Conservation (phyloP, 2,888 invertebrate genomes). For the Pardosa pseudoannulata region DNA sequence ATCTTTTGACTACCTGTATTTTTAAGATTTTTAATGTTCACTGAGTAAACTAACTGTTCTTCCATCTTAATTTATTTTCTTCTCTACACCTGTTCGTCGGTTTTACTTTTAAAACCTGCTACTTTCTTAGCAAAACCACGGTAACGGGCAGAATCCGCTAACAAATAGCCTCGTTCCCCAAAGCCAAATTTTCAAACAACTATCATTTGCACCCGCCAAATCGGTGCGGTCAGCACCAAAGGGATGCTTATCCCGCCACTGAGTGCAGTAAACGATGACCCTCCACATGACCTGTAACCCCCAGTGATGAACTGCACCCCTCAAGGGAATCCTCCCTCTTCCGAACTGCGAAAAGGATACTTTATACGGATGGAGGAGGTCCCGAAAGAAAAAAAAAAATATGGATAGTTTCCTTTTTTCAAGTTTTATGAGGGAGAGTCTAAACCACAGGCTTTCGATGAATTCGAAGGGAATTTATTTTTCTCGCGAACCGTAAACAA, state of each 20-base stretch:
- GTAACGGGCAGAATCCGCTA: neutral
- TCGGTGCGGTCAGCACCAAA: constrained; percentile 16
- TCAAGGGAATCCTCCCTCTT: neutral
- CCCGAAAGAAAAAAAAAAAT: neutral
- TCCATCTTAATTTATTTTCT: no score
- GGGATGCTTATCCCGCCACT: constrained; percentile 43
- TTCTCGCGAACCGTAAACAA: neutral
- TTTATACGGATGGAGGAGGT: neutral
- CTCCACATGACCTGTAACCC: neutral
- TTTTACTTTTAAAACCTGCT: no score
- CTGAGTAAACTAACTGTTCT: no score
- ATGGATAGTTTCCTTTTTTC: neutral
- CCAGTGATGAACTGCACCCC: neutral
- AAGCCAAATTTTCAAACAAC: neutral
- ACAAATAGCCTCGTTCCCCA: neutral
- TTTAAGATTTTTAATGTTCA: no score
- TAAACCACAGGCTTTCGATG: constrained; percentile 10
- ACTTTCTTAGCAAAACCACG: neutral
- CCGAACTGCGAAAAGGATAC: neutral
- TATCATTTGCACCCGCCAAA: constrained; percentile 3
- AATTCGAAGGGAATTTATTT: neutral
- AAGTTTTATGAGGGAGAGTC: neutral
- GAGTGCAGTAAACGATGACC: constrained; percentile 55
- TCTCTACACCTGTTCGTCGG: no score
- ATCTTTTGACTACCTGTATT: no score